Conservation (phyloP, 2,113 vertebrate species). For the Crypturellus undulatus region DNA sequence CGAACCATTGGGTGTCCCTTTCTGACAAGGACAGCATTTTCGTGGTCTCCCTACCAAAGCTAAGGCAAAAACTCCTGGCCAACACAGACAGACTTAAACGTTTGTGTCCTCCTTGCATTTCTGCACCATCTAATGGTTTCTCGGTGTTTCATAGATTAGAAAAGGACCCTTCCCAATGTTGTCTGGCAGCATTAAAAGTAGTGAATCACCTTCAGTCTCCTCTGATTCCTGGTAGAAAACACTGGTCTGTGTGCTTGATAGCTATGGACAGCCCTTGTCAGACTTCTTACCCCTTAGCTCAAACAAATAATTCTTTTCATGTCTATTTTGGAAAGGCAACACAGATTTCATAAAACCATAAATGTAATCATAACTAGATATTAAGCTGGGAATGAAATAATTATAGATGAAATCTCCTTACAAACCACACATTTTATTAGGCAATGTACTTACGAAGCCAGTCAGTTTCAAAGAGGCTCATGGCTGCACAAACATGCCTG, state of each 20-base stretch:
- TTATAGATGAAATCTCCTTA: background rate
- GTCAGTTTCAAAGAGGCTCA: fast-evolving
- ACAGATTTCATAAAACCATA: background rate
- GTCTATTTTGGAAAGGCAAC: background rate
- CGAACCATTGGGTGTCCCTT: background rate
- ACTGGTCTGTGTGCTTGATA: background rate
- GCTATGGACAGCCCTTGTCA: background rate
- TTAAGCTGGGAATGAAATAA: background rate
- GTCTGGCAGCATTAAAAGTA: background rate
- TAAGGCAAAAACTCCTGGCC: background rate
- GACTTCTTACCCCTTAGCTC: background rate
- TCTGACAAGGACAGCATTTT: fast-evolving
- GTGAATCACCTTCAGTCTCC: background rate
- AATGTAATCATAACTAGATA: background rate
- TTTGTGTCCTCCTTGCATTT: background rate
- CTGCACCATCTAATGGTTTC: conserved; percentile 23
- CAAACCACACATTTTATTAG: background rate
- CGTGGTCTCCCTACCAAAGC: fast-evolving
- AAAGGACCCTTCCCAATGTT: background rate
- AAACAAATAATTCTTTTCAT: background rate
- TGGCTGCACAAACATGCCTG: fast-evolving
- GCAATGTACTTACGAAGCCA: background rate
- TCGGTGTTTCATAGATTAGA: background rate
- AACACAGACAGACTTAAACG: background rate
- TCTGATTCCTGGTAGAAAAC: background rate